Conservation (phyloP, 2,797 vertebrate genomes). For the Anisognathus igniventris region DNA sequence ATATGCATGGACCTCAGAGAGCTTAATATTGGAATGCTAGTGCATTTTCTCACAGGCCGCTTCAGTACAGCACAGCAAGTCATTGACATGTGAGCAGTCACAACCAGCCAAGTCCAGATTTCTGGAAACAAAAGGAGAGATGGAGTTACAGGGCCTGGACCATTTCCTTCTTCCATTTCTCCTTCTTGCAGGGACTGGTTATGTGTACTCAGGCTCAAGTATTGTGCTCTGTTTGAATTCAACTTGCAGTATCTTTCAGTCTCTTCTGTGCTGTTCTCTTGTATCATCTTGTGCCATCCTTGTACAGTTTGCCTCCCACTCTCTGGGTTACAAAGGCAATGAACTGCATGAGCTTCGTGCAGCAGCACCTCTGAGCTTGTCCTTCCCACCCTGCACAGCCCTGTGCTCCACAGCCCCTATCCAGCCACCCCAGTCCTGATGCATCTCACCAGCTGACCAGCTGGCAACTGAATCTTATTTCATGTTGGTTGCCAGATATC, state of each 20-base stretch:
- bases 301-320: neutral
- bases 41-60: neutral
- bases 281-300: neutral
- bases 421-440: neutral
- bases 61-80: neutral
- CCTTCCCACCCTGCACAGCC: neutral
- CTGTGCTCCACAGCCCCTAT: neutral
- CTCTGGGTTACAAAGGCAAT: neutral
- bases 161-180: neutral
- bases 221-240: neutral
- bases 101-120: neutral
- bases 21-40: neutral
- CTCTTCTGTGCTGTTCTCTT: neutral
- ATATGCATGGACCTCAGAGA: neutral
- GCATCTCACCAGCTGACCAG: neutral
- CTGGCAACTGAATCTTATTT: neutral
- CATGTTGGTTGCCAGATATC: neutral
- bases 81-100: neutral
- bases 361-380: neutral
- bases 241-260: neutral
- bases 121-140: neutral
- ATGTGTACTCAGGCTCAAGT: fast-evolving
- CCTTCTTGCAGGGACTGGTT: neutral
- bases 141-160: neutral
- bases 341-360: neutral